Evolutionary conservation across 2,888 invertebrate species (phyloP), one percentile per base, ranked within the genome.

Genomic region (Corbicula japonica): DNA sequence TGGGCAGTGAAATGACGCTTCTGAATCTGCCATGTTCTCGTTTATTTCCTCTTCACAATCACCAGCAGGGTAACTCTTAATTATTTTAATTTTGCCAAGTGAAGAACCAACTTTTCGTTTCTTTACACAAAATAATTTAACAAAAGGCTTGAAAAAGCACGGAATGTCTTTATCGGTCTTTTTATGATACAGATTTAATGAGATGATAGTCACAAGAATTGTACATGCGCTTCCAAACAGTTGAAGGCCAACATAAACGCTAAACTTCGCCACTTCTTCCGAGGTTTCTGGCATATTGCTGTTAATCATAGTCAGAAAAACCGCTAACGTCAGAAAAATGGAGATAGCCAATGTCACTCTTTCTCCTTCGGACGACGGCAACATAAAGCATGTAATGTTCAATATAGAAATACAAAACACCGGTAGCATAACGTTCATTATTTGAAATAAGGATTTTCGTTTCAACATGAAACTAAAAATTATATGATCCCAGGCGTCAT

Each of bases 281-380:
- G 87, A 85, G 0, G 83, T 68, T 76, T 78, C 78, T 2, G 87
- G 87, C 66, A 87, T 73, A 21, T 76, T 78, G 28, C 84, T 80
- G 26, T 78, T 84, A 10, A 86, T 77, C 10, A 84, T 75, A 0
- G 80, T 83, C 44, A 86, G 66, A 60, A 81, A 86, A 26, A 86
- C 85, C 3, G 86, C 83, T 23, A 86, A 76, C 28, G 86, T 86
- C 1, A 86, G 65, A 54, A 85, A 86, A 8, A 83, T 60, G 1
- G 83, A 83, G 8, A 83, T 79, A 44, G 76, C 72, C 35, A 83
- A 44, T 1, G 83, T 73, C 15, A 83, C 69, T 21, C 77, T 61
- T 52, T 82, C 82, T 26, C 82, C 82, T 50, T 76, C 66, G n/a
- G 56, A 48, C 0, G 76, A 69, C 12, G 82, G 82, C 2, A 82